Evolutionary conservation across 2,888 invertebrate species (phyloP), one percentile per base, ranked within the genome.

Genomic region (Dendrolimus pini): DNA sequence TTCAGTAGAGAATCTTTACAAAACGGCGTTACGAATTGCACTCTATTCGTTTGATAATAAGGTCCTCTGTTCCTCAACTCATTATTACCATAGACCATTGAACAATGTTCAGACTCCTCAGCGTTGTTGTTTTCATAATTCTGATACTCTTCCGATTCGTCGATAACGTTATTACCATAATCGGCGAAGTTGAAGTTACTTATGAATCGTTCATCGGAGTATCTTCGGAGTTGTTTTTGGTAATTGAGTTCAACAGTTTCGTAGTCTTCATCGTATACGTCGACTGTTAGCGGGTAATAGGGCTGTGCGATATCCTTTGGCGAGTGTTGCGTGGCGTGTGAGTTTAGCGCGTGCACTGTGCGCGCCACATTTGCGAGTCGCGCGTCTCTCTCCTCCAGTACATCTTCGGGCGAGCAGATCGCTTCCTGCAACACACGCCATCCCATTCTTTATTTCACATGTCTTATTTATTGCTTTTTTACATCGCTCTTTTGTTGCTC

Each of bases 341-440:
- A 68, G 66, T 61, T 82, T 72, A 55, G 88, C 89, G 82, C 77
- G 72, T 67, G 84, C 83, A 47, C 47, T 77, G 89, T 83, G 73
- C 76, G 77, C 59, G 62, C 68, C 72, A 77, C 56, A 67, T 65
- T 57, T 42, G 61, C 42, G n/a, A 65, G 61, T 64, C 69, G 62
- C 58, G 63, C 71, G 68, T 69, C 74, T 69, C 68, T 67, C 65
- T 74, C 78, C 78, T 83, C 87, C 84, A 92, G 88, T 80, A 93
- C 82, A 80, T 93, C 93, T 78, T 90, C 92, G 83, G 93, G 89
- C 89, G 91, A 91, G 88, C 93, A 93, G 87, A 93, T 86, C 87
- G 86, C 89, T 89, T 93, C 93, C 93, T 93, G 93, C 93, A 93
- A 93, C 93, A 93, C 91, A 91, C 91, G 91, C 91, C 91, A 91